Evolutionary conservation across 2,797 vertebrate genomes (phyloP).

Genomic region (Tolypeutes matacus): DNA sequence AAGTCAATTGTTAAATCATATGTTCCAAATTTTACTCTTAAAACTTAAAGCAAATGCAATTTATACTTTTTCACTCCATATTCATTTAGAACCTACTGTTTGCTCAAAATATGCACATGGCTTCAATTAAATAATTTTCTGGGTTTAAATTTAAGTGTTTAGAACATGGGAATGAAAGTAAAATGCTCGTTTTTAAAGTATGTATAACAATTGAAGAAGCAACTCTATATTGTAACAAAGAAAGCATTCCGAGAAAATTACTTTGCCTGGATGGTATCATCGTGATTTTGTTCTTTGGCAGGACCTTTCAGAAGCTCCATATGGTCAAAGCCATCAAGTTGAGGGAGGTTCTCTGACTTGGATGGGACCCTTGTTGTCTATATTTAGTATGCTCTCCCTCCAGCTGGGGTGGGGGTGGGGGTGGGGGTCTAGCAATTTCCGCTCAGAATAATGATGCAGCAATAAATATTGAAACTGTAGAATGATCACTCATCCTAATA

Average conservation of each 20-base stretch:
- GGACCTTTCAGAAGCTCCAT: not conserved
- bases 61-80: not conserved
- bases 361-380: not conserved
- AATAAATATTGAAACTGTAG: conserved; percentile 54
- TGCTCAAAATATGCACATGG: not conserved
- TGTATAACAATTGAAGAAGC: not conserved
- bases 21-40: conserved; percentile 45
- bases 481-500: conserved; percentile 66
- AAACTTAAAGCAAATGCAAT: conserved; percentile 19
- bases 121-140: conserved; percentile 35
- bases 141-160: conserved; percentile 21
- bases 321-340: not conserved
- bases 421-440: not conserved
- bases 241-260: conserved; percentile 26
- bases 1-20: conserved; percentile 41
- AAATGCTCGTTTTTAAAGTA: not conserved
- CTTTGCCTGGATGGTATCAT: not conserved
- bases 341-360: not conserved
- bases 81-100: not conserved
- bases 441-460: conserved; percentile 24
- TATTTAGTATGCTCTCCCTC: conserved; percentile 22
- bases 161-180: not conserved
- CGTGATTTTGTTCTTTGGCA: not conserved
- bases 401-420: too few species aligned
- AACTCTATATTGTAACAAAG: not conserved